Conservation (phyloP, 2,113 vertebrate genomes). For the Formicarius rufipectus region DNA sequence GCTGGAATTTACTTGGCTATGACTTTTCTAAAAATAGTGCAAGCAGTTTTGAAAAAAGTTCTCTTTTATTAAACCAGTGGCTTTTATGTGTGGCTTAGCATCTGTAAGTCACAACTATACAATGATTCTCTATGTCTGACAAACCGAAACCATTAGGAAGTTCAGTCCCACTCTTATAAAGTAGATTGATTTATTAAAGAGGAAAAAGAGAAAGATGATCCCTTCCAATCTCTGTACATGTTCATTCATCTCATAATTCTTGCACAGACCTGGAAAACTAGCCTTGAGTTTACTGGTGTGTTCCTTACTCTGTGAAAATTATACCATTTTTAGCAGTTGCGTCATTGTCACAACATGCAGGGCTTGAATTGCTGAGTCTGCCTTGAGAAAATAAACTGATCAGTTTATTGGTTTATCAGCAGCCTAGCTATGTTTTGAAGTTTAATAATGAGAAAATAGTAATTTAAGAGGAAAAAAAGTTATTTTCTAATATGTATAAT, state of each 20-base stretch:
- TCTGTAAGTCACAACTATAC: not conserved
- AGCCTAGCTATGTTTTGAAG: not conserved
- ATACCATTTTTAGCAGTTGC: not conserved
- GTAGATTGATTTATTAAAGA: not conserved
- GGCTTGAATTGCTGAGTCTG: not conserved
- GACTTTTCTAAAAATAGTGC: not conserved
- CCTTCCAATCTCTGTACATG: not conserved
- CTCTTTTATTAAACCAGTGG: not conserved
- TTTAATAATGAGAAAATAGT: not conserved
- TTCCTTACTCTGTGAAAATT: not conserved
- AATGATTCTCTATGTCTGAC: not conserved
- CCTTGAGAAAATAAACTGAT: not conserved
- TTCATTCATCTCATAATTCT: not conserved
- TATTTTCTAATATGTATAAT: not conserved
- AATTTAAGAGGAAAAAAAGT: not conserved
- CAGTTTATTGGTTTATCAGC: not conserved
- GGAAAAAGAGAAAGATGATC: not conserved
- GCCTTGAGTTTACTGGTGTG: not conserved
- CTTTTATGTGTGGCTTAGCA: not conserved
- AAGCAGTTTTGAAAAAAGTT: not conserved
- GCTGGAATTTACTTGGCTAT: not conserved
- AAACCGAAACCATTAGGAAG: not conserved
- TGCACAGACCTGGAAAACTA: not conserved
- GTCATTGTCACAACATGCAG: fast-evolving
- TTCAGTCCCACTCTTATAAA: not conserved